These are phyloP conservation scores for Gonioctena quinquepunctata DNA, from an alignment of 1,140 invertebrate species.

Conservation along the genomic window DNA sequence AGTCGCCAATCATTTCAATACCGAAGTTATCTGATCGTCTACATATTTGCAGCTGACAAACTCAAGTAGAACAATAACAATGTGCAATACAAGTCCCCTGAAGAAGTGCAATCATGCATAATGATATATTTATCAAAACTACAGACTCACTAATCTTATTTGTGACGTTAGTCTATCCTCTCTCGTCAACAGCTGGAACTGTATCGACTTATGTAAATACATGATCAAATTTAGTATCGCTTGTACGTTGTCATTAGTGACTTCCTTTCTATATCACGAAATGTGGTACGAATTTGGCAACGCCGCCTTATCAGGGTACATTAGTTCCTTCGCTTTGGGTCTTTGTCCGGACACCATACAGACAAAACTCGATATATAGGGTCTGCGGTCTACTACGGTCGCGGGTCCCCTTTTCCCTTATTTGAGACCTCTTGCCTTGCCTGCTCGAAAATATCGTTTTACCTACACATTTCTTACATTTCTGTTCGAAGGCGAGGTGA, in stretches of 20 bases:
- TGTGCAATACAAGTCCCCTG: too few species aligned
- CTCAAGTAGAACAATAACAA: too few species aligned
- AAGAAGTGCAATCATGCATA: too few species aligned
- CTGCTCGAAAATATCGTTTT: background rate
- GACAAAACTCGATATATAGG: background rate
- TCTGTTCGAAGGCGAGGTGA: background rate
- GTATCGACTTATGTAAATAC: too few species aligned
- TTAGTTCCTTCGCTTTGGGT: background rate
- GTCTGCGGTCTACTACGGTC: background rate
- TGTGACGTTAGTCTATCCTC: too few species aligned
- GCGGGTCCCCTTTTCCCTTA: background rate
- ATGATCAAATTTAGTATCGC: background rate
- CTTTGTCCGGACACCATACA: background rate
- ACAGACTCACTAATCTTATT: too few species aligned
- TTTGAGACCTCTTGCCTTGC: background rate
- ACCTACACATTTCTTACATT: background rate
- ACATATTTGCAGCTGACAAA: too few species aligned
- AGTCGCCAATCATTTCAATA: too few species aligned
- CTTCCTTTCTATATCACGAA: background rate
- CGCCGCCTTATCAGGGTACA: background rate
- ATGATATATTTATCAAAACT: too few species aligned
- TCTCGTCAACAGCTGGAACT: too few species aligned
- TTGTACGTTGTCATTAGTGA: background rate
- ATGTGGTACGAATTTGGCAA: background rate
- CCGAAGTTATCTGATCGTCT: too few species aligned